Percentiles rank a stretch among this genome's conserved stretches.
Evolutionary conservation across 23 tunicate species (phyloP).

Genomic region (Clavelina lepadiformis): DNA sequence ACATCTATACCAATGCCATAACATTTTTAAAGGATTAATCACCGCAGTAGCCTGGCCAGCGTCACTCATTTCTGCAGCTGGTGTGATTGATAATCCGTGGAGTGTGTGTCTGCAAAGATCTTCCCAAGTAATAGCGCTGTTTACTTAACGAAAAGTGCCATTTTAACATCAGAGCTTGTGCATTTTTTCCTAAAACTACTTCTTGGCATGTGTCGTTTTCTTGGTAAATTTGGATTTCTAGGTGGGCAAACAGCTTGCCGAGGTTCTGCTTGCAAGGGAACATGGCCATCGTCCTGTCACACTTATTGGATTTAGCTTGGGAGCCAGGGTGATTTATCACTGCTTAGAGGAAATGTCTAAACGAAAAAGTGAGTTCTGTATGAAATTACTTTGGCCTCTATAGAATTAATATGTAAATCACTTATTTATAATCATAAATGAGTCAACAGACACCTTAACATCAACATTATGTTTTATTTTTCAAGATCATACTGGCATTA

Average conservation of each 20-base stretch:
- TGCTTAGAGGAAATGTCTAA: constrained; percentile 91
- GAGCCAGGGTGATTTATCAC: constrained; percentile 79
- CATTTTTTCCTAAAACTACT: too few species aligned
- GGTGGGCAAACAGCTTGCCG: constrained; percentile 94
- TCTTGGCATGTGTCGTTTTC: too few species aligned
- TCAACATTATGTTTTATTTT: too few species aligned
- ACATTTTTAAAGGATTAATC: constrained; percentile 47
- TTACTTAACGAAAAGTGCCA: too few species aligned
- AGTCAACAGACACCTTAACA: too few species aligned
- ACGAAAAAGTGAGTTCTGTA: constrained; percentile 50
- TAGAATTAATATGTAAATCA: too few species aligned
- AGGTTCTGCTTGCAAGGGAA: constrained; percentile 73
- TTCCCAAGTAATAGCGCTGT: constrained; percentile 35
- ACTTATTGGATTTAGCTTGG: constrained; percentile 88
- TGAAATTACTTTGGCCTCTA: too few species aligned
- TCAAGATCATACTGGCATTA: constrained; percentile 77
- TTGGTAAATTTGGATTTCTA: too few species aligned
- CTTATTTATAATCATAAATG: too few species aligned
- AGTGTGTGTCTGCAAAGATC: constrained; percentile 94
- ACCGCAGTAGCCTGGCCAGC: constrained; percentile 96
- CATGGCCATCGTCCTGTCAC: constrained; percentile 98
- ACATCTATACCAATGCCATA: too few species aligned
- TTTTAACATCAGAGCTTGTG: too few species aligned
- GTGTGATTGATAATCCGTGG: constrained; percentile 99
- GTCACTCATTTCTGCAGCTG: constrained; percentile 64